Base-by-base conservation (phyloP, 1,140 invertebrate genomes). In the Drosophila quadrilineata region DNA sequence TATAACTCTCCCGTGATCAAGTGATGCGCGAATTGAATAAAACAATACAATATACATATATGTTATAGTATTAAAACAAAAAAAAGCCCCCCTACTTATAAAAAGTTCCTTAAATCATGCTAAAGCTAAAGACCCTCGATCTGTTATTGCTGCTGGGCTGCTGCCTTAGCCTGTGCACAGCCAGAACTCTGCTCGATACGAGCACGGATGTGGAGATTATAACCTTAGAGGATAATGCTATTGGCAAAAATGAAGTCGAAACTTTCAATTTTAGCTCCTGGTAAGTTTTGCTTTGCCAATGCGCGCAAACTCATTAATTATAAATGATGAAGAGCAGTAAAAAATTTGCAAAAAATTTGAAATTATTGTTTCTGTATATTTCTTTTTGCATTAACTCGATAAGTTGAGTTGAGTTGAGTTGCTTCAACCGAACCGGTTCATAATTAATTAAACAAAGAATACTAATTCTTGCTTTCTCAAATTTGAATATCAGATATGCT, bases 251-350 rank as follows among this genome's bases (percentile, higher is more conserved):
- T n/a, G n/a, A n/a, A 6, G 46, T 40, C 26, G 65, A 66, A 29
- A 14, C 10, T 5, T 66, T 71, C 16, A 36, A 60, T 2, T 85
- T 85, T 29, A 10, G 29, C 4, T 63, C 74, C 36, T 85, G 79
- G 79, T 85, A 85, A 85, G 79, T 85, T 60, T 28, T 45, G 12
- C 22, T 16, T 17, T 14, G 12, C 28, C 22, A 12, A 19, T 12
- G 31, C 6, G 4, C 33, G 4, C 33, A 17, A 0, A 8, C 33
- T 16, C 0, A n/a, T n/a, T n/a, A n/a, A n/a, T n/a, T n/a, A n/a
- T n/a, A n/a, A n/a, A n/a, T n/a, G n/a, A n/a, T n/a, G n/a, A n/a
- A n/a, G n/a, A n/a, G n/a, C n/a, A n/a, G n/a, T n/a, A n/a, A n/a
- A n/a, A n/a, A n/a, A n/a, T n/a, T n/a, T n/a, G n/a, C n/a, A n/a